These are phyloP conservation scores for Hippocampus comes DNA, from an alignment of 2,113 vertebrate species.

Conservation along the genomic window DNA sequence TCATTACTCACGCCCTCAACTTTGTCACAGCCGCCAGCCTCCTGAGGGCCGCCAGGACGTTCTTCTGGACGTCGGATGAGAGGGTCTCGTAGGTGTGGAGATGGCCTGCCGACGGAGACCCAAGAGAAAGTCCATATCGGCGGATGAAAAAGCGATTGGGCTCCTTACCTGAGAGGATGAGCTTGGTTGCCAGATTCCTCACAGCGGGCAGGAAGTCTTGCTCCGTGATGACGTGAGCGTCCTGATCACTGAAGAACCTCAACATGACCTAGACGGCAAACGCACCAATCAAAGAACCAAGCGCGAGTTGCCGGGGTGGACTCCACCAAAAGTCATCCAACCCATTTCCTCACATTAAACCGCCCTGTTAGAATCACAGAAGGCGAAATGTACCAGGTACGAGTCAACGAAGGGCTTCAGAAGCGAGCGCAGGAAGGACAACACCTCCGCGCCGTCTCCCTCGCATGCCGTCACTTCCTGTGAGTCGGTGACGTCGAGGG, in stretches of 20 bases:
- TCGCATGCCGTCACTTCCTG: conserved; percentile 74
- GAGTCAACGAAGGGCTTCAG: conserved; percentile 87
- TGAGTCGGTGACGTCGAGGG: conserved; percentile 57
- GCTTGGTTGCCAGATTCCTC: conserved; percentile 72
- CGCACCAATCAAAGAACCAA: neutral
- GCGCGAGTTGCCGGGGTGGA: no score
- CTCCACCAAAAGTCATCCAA: neutral
- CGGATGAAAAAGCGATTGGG: no score
- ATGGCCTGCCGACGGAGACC: conserved; percentile 62
- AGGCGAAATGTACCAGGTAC: conserved; percentile 78
- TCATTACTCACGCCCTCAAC: conserved; percentile 76
- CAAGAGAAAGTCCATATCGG: neutral
- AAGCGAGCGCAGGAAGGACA: conserved; percentile 79
- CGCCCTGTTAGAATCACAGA: neutral
- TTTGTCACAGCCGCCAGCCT: conserved; percentile 74
- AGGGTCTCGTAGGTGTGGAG: conserved; percentile 80
- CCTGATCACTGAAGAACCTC: conserved; percentile 76
- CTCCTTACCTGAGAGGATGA: conserved; percentile 80
- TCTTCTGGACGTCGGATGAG: conserved; percentile 89
- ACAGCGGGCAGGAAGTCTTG: conserved; percentile 76
- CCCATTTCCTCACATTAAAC: neutral
- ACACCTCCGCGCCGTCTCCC: conserved; percentile 53
- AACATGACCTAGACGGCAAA: conserved; percentile 78
- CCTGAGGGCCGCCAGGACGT: conserved; percentile 78
- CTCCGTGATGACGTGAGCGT: conserved; percentile 72